Base-by-base conservation (phyloP, 2,888 invertebrate species). In the Drosophila greeni region DNA sequence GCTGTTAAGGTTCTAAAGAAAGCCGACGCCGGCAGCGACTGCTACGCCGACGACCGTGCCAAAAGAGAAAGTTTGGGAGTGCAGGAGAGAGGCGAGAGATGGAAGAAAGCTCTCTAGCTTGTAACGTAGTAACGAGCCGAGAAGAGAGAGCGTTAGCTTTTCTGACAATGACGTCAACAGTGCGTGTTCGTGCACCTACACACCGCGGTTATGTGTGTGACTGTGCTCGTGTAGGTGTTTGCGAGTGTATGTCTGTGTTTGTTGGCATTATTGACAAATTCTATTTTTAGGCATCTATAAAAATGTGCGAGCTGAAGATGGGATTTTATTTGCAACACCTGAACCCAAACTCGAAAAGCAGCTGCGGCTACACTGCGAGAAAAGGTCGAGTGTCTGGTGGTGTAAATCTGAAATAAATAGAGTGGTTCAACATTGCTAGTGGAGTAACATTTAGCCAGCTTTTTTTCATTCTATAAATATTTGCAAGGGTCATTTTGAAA, bases 101-200 rank as follows among this genome's bases (percentile, higher is more conserved):
- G 26, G 16, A 36, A 31, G 60, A 23, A 29, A 60, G 43, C 55
- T 61, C 47, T 31, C 45, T 36, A 39, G 62, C 42, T 70, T 73
- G 76, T 72, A 79, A 72, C 81, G 81, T 84, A 83, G 83, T 81
- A 84, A 84, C 74, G 55, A 43, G 48, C 6, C 36, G 56, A 57
- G 64, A 26, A 23, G 55, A 53, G 55, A 56, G 37, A 31, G 48
- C 34, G 33, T 53, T 66, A 86, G 86, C 86, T 86, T 78, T 82
- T 16, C 45, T 31, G 39, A 74, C 80, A 76, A 85, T 86, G 86
- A 86, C 86, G 86, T 86, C 86, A 86, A 76, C 76, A 72, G 73
- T 73, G 72, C 61, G 66, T 76, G 71, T 58, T 42, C 59, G 37
- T 31, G 56, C 77, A 55, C 76, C 82, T 79, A 82, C 76, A 70